Conservation (phyloP, 2,797 vertebrate species). For the Heliangelus exortis region DNA sequence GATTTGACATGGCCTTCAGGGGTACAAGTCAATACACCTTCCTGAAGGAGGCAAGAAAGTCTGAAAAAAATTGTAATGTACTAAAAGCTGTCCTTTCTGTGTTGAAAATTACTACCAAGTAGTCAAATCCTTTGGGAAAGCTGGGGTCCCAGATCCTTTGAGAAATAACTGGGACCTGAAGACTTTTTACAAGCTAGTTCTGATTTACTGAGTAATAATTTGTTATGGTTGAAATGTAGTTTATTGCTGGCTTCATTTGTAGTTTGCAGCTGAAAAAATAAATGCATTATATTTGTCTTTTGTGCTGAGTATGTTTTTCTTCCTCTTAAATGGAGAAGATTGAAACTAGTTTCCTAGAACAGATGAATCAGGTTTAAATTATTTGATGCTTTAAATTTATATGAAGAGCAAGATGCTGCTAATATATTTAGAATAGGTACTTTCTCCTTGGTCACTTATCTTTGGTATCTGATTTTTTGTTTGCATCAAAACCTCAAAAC, state of each 20-base stretch:
- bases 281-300: background rate
- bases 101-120: background rate
- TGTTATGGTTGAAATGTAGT: background rate
- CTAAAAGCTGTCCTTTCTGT: background rate
- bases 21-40: constrained; percentile 45
- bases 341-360: background rate
- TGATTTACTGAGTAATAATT: background rate
- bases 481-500: background rate
- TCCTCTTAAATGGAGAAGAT: background rate
- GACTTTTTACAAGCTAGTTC: background rate
- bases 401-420: background rate
- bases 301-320: background rate
- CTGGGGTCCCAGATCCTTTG: background rate
- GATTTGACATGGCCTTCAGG: background rate
- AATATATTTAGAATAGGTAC: background rate
- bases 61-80: background rate
- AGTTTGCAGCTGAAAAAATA: background rate
- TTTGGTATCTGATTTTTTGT: background rate
- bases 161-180: background rate
- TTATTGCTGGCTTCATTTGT: background rate
- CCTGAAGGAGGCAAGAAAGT: background rate
- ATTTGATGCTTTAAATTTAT: background rate
- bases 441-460: background rate
- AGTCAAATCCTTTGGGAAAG: background rate
- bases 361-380: background rate